These are phyloP conservation scores for Plodia interpunctella DNA, from an alignment of 1,140 invertebrate species.

Conservation along the genomic window DNA sequence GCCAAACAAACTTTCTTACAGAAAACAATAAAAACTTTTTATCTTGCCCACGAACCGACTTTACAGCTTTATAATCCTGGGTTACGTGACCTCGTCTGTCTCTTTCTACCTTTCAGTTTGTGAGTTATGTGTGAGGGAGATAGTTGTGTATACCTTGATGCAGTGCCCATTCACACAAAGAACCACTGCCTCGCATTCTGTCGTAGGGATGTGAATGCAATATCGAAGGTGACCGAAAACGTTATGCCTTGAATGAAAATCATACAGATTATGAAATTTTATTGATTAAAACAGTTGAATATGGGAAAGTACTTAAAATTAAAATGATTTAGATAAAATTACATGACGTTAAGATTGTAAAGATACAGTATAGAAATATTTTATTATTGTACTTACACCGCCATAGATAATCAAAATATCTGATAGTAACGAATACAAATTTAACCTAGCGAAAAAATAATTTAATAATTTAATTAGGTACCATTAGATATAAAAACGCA, in stretches of 20 bases:
- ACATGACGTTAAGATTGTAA: too few relatives aligned
- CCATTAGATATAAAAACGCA: too few relatives aligned
- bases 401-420: too few relatives aligned
- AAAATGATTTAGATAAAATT: too few relatives aligned
- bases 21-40: slow-evolving; percentile 26
- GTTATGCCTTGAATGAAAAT: not conserved
- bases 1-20: slow-evolving; percentile 20
- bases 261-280: too few relatives aligned
- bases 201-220: slow-evolving; percentile 35
- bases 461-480: too few relatives aligned
- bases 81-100: slow-evolving; percentile 25
- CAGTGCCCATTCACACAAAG: slow-evolving; percentile 63
- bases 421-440: too few relatives aligned
- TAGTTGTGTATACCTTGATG: slow-evolving; percentile 29
- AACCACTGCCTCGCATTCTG: slow-evolving; percentile 64
- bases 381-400: not conserved
- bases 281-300: too few relatives aligned
- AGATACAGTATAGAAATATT: not conserved
- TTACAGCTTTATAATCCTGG: slow-evolving; percentile 37
- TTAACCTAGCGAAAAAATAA: too few relatives aligned
- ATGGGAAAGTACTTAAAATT: too few relatives aligned
- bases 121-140: slow-evolving; percentile 28
- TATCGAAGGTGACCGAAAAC: not conserved
- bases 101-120: slow-evolving; percentile 20
- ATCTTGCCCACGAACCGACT: slow-evolving; percentile 23